phyloP scores from a whole-genome alignment of 2,797 vertebrate genomes.

The Botia almorhae region DNA sequence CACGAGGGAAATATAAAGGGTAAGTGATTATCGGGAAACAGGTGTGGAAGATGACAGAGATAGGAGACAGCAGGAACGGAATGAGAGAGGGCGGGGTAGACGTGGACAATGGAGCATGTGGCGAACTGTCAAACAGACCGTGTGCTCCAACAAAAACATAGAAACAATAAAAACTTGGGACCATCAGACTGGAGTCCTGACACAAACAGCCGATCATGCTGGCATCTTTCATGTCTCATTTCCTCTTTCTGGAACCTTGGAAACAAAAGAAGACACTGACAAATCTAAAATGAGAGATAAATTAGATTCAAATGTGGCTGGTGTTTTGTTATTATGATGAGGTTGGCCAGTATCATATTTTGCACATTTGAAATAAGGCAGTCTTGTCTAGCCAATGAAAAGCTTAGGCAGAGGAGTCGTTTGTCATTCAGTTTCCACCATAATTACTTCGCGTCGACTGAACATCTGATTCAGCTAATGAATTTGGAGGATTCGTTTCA shows the following conservation, averaged over 20 bases:
- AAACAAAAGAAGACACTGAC: conserved; percentile 58
- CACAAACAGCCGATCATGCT: conserved; percentile 50
- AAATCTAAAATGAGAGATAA: conserved; percentile 63
- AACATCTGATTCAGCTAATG: conserved; percentile 89
- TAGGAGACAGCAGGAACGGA: too few species aligned
- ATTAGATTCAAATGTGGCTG: conserved; percentile 62
- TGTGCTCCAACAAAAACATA: too few species aligned
- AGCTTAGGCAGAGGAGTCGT: conserved; percentile 61
- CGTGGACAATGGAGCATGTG: too few species aligned
- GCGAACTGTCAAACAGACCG: too few species aligned
- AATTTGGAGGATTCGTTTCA: conserved; percentile 91
- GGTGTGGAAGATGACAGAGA: too few species aligned
- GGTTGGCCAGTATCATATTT: conserved; percentile 60
- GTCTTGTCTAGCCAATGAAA: conserved; percentile 50
- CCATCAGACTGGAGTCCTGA: too few species aligned
- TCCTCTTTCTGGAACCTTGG: conserved; percentile 55
- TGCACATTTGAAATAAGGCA: conserved; percentile 60
- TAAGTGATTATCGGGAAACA: too few species aligned
- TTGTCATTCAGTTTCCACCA: conserved; percentile 74
- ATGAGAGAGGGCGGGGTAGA: too few species aligned
- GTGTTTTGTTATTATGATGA: conserved; percentile 65
- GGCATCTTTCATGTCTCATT: conserved; percentile 59
- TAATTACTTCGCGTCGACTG: conserved; percentile 81
- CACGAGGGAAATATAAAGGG: too few species aligned
- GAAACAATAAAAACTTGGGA: too few species aligned